phyloP scores from a whole-genome alignment of 2,888 invertebrate species.

The Steinernema carpocapsae region DNA sequence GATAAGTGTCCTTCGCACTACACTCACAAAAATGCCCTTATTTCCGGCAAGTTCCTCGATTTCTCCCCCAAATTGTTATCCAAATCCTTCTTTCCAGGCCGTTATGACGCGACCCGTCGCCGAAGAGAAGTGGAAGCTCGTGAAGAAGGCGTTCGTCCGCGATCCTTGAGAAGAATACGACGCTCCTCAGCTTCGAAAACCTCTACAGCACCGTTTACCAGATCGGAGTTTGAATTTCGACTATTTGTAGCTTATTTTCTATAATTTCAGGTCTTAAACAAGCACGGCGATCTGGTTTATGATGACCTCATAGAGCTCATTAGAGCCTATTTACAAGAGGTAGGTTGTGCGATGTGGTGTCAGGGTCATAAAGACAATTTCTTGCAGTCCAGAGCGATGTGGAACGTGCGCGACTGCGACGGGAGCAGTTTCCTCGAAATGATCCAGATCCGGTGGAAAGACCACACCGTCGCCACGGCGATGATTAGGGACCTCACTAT shows the following conservation, averaged over 20 bases:
- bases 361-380: no score
- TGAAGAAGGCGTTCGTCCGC: constrained; percentile 98
- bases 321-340: no score
- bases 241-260: no score
- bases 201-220: constrained; percentile 99
- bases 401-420: no score
- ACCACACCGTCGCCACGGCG: constrained; percentile 89
- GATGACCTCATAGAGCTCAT: constrained; percentile 87
- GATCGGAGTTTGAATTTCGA: no score
- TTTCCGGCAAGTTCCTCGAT: neutral
- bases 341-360: no score
- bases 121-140: constrained; percentile 85
- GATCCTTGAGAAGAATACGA: constrained; percentile 99
- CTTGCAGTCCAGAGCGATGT: no score
- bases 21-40: neutral
- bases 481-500: constrained; percentile 91
- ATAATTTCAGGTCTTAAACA: constrained; percentile 99
- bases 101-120: constrained; percentile 99
- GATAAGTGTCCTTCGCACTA: no score
- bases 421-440: no score
- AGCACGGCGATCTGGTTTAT: constrained; percentile 97
- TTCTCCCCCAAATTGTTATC: no score
- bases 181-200: constrained; percentile 97
- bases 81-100: constrained; percentile 77
- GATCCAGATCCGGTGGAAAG: constrained; percentile 97